phyloP scores from a whole-genome alignment of 1,140 invertebrate species.

The Heliconius congener region DNA sequence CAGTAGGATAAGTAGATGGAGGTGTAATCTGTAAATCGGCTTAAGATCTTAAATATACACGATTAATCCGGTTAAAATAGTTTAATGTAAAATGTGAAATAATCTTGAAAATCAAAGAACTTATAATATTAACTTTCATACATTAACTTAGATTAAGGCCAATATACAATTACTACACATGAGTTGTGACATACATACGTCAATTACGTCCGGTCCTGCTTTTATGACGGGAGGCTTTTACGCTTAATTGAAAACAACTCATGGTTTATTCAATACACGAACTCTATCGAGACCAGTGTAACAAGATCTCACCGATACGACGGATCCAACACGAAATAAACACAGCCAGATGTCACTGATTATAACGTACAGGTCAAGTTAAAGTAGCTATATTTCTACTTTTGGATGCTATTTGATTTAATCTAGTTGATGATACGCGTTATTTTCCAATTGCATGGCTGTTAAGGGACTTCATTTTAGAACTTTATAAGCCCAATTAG shows the following conservation, averaged over 20 bases:
- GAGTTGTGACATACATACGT: constrained; percentile 41
- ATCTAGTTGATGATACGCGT: background rate
- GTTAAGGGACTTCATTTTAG: background rate
- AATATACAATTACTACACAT: constrained; percentile 12
- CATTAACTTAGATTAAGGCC: constrained; percentile 13
- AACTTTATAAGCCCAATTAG: background rate
- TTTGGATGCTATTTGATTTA: constrained; percentile 6
- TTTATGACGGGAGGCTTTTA: constrained; percentile 76
- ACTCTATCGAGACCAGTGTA: constrained; percentile 53
- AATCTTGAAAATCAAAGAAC: too few relatives aligned
- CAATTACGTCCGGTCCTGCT: constrained; percentile 68
- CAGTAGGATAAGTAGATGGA: too few relatives aligned
- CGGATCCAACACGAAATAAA: constrained; percentile 18
- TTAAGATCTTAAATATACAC: too few relatives aligned
- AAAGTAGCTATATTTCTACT: constrained; percentile 9
- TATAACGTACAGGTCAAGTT: background rate
- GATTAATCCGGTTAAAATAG: too few relatives aligned
- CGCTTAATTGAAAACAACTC: constrained; percentile 79
- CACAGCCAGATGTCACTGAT: background rate
- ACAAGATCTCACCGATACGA: constrained; percentile 47
- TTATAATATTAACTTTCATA: background rate
- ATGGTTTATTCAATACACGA: constrained; percentile 75
- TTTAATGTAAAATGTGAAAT: too few relatives aligned
- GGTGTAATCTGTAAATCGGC: too few relatives aligned
- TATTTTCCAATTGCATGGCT: background rate